These are phyloP conservation scores for Pherbina coryleti DNA, from an alignment of 2,888 invertebrate species.

Conservation along the genomic window DNA sequence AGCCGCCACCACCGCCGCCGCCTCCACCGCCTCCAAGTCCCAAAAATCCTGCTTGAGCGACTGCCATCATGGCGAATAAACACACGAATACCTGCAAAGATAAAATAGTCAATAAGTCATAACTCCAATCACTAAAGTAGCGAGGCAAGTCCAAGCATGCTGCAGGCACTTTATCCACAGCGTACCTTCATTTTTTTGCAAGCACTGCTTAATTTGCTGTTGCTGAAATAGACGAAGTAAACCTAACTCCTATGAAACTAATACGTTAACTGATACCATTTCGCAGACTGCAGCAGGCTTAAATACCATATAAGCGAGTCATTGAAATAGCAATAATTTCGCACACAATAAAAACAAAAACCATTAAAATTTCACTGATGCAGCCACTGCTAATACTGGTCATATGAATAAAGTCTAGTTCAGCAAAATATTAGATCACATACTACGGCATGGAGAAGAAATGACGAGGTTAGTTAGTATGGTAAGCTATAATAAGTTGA, in stretches of 20 bases:
- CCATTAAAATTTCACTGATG: background rate
- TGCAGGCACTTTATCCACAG: background rate
- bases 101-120: background rate
- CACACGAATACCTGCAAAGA: conserved; percentile 48
- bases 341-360: background rate
- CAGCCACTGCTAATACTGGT: background rate
- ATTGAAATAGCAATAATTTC: background rate
- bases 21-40: conserved; percentile 32
- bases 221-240: conserved; percentile 12
- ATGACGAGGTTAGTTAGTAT: no score
- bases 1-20: conserved; percentile 30
- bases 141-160: background rate
- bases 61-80: conserved; percentile 46
- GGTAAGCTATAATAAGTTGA: no score
- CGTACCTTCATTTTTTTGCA: conserved; percentile 44
- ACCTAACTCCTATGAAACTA: conserved; percentile 1
- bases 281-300: background rate
- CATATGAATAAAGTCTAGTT: no score
- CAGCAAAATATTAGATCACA: no score
- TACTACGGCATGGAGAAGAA: no score
- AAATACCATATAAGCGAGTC: background rate
- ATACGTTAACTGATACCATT: conserved; percentile 19
- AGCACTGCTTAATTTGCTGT: background rate
- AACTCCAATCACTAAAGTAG: no score
- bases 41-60: conserved; percentile 47